Conservation (phyloP, 2,797 vertebrate species). For the Tadarida brasiliensis region DNA sequence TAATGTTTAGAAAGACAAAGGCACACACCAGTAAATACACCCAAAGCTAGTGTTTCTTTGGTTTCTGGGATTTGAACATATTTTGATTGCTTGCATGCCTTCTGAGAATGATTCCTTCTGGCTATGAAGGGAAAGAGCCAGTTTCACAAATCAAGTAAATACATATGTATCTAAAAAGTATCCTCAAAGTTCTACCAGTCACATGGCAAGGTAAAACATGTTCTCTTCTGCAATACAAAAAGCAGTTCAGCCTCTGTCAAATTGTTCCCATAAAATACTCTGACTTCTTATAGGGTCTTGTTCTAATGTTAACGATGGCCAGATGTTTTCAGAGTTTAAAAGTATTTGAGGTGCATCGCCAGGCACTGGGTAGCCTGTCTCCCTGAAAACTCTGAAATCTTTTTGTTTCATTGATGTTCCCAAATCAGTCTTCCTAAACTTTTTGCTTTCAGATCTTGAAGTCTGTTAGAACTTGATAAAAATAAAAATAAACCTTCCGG, state of each 20-base stretch:
- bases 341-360: not conserved
- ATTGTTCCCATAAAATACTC: constrained; percentile 37
- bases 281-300: not conserved
- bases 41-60: constrained; percentile 28
- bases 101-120: constrained; percentile 19
- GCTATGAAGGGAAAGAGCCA: not conserved
- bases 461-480: constrained; percentile 39
- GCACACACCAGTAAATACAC: constrained; percentile 10
- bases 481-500: not conserved
- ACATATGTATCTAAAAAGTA: constrained; percentile 4
- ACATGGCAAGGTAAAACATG: not conserved
- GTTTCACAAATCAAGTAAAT: constrained; percentile 34
- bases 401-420: not conserved
- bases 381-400: not conserved
- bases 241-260: not conserved
- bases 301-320: constrained; percentile 9
- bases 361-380: not conserved
- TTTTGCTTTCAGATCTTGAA: constrained; percentile 1
- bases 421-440: not conserved
- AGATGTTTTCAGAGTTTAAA: constrained; percentile 56
- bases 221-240: constrained; percentile 20
- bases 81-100: constrained; percentile 41
- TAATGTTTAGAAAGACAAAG: constrained; percentile 37
- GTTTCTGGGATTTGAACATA: constrained; percentile 44
- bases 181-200: constrained; percentile 5